Conservation (phyloP, 2,113 vertebrate genomes). For the Elephantulus edwardii region DNA sequence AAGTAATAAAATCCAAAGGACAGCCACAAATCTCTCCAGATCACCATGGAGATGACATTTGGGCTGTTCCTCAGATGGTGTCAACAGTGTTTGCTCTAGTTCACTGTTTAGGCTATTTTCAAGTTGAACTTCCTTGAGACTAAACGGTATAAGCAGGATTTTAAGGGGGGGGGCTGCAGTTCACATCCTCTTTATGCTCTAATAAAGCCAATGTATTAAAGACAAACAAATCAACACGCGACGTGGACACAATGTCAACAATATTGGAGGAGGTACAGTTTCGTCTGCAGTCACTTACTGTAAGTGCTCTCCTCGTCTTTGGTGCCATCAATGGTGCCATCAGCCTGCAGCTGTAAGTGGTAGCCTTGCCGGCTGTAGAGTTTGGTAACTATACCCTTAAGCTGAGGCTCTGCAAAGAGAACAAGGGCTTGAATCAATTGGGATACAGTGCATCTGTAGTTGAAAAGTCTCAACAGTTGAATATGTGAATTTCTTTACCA, state of each 20-base stretch:
- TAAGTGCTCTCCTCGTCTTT: conserved; percentile 98
- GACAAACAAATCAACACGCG: neutral
- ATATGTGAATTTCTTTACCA: conserved; percentile 23
- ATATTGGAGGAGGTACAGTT: conserved; percentile 43
- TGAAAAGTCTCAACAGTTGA: neutral
- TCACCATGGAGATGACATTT: conserved; percentile 87
- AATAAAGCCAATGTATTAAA: conserved; percentile 20
- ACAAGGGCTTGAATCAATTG: conserved; percentile 76
- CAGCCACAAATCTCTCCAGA: conserved; percentile 79
- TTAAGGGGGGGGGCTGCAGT: neutral
- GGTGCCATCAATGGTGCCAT: conserved; percentile 99
- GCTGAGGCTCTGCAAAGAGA: conserved; percentile 94
- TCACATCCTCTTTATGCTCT: conserved; percentile 25
- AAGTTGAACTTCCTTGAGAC: conserved; percentile 56
- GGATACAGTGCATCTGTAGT: neutral
- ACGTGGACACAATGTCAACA: conserved; percentile 55
- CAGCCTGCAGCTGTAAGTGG: conserved; percentile 98
- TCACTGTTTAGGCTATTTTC: conserved; percentile 73
- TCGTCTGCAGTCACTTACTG: conserved; percentile 88
- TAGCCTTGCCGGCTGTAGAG: conserved; percentile 99
- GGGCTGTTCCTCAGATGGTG: conserved; percentile 80
- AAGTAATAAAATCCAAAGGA: conserved; percentile 84
- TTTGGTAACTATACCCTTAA: conserved; percentile 99
- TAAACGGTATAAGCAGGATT: conserved; percentile 9
- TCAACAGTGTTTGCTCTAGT: conserved; percentile 76